Conservation (phyloP, 2,888 invertebrate genomes). For the Athalia cordata region DNA sequence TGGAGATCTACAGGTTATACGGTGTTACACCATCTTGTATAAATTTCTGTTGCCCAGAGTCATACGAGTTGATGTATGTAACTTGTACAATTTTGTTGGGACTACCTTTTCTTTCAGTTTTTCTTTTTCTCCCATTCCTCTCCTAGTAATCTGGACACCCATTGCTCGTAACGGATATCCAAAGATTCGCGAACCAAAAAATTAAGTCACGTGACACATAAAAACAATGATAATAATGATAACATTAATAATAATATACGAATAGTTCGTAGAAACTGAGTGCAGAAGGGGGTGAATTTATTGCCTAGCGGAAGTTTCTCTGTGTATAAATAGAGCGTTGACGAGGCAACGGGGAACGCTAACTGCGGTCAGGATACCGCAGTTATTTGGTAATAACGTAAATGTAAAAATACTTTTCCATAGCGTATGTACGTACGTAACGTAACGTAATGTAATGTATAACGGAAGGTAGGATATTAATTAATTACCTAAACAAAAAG, state of each 20-base stretch:
- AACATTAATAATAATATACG: too few relatives aligned
- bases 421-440: not conserved
- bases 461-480: not conserved
- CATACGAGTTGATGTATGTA: not conserved
- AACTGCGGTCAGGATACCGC: not conserved
- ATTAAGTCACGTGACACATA: too few relatives aligned
- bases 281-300: too few relatives aligned
- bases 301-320: not conserved
- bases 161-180: too few relatives aligned
- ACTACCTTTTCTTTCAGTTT: too few relatives aligned
- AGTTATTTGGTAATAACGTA: constrained; percentile 2
- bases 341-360: constrained; percentile 34
- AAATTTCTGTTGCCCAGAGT: not conserved
- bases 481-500: not conserved
- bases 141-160: too few relatives aligned
- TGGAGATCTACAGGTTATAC: not conserved
- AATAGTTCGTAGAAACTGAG: too few relatives aligned
- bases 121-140: too few relatives aligned
- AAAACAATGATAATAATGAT: too few relatives aligned
- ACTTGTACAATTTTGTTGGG: not conserved
- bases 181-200: too few relatives aligned
- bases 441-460: not conserved
- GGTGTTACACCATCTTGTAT: too few relatives aligned
- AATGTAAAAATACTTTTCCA: constrained; percentile 19
- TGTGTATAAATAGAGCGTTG: not conserved